Evolutionary conservation across 2,113 vertebrate species (phyloP), one percentile per base, ranked within the genome.

Genomic region (Thinocorus orbignyianus): DNA sequence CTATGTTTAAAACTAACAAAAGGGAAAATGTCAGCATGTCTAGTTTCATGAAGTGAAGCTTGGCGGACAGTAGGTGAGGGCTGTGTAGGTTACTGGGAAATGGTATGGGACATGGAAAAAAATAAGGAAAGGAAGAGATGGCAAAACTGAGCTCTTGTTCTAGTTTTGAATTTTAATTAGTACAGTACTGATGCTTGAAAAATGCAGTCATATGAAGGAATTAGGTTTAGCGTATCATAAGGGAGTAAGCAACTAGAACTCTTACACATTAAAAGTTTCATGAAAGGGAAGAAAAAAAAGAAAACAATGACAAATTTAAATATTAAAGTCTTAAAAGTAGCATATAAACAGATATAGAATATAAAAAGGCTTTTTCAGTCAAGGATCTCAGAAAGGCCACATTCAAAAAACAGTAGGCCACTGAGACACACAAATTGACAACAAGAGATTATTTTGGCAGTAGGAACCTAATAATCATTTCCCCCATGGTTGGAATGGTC

Each of bases 401-500:
- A 24, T 71, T 70, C 2, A 62, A 51, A 92, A 14, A 7, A 2
- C 25, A 54, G 11, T 57, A 70, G 13, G 42, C 10, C 30, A 55
- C 7, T 51, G 22, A 72, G n/a, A 48, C 33, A 68, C 28, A 3
- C 6, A 81, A 87, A 64, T 23, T 39, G 26, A 35, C 31, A 49
- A 26, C 6, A 25, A 3, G 1, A 0, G 3, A 23, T 73, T 73
- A 19, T 90, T 77, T 85, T 77, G 28, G 17, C 64, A 65, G 54
- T 11, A 84, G 54, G 78, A 81, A 41, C 16, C 54, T 69, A 68
- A 42, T 37, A 70, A 74, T 46, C 0, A 17, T 81, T 81, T 78
- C 14, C 14, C 5, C 7, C 25, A 26, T 8, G 4, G 0, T 0
- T 78, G 39, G 4, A 31, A 6, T 69, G 31, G 7, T 44, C 22